Base-by-base conservation (phyloP, 2,888 invertebrate genomes). In the Stenolophus ochropezus region DNA sequence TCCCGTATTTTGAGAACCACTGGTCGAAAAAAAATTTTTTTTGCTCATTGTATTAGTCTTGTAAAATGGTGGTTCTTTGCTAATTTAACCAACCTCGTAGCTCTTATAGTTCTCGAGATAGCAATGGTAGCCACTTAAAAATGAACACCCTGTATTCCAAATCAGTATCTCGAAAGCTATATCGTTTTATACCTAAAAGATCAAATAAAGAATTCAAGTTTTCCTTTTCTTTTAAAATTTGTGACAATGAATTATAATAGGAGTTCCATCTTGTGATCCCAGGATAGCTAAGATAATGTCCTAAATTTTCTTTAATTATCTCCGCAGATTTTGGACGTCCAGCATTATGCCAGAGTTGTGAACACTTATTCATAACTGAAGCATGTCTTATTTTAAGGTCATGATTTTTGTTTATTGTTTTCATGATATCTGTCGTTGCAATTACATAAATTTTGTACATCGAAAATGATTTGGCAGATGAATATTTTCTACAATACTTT, bases 231-330 rank as follows among this genome's bases (percentile, higher is more conserved):
- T 18, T 11, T 25, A 71, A 71, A 21, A 71, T 27, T n/a, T 33
- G 71, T 21, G 71, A 33, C 18, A 71, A n/a, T 18, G 33, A 11
- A 71, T 71, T 8, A 42, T n/a, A 71, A 6, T 18, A 33, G n/a
- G 71, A 71, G 27, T 71, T 71, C 71, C 71, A 71, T 18, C 71
- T 27, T 21, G 71, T 71, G 18, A 69, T n/a, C 6, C 20, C 69
- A 20, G 69, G 69, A 27, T 18, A 18, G 11, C 18, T 69, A 6
- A 69, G 16, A 27, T 20, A 69, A n/a, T n/a, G n/a, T n/a, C n/a
- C n/a, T n/a, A n/a, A 25, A 16, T 6, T 27, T 25, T 69, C 69
- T 23, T 27, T 33, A 71, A 71, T 33, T n/a, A 27, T 71, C 23
- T 71, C 71, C 14, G 27, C 21, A 11, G 27, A 33, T 25, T 71